Conservation (phyloP, 2,113 vertebrate genomes). For the Megatriorchis doriae region DNA sequence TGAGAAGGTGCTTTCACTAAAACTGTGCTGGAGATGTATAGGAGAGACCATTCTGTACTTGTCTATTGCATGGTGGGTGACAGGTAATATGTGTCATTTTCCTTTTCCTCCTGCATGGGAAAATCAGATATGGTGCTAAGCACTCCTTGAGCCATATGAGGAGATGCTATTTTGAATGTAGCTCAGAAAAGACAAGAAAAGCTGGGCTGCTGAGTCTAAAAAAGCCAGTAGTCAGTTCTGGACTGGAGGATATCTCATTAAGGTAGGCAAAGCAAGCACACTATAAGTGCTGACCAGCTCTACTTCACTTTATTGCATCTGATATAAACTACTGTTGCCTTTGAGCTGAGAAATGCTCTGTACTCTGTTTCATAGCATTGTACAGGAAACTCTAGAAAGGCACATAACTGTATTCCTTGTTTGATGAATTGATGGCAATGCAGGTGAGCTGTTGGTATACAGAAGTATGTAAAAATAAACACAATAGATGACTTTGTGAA, state of each 20-base stretch:
- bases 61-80: not conserved
- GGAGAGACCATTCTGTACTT: not conserved
- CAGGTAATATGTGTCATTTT: not conserved
- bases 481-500: not conserved
- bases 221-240: not conserved
- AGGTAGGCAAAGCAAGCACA: not conserved
- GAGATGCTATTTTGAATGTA: not conserved
- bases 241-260: not conserved
- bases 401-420: accelerated
- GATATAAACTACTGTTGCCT: not conserved
- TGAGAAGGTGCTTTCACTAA: not conserved
- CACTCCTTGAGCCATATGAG: not conserved
- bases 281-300: not conserved
- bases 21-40: not conserved
- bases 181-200: not conserved
- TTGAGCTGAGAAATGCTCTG: not conserved
- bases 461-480: not conserved
- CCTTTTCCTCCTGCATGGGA: not conserved
- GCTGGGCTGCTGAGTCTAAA: not conserved
- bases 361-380: not conserved
- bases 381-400: not conserved
- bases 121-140: not conserved
- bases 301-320: not conserved
- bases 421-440: not conserved
- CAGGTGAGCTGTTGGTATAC: not conserved